A percentile compares a stretch with the other conserved stretches of the same genome.
Conservation (phyloP, 37 sponge, comb jelly and placozoan species). For the Hormiphora californensis region DNA sequence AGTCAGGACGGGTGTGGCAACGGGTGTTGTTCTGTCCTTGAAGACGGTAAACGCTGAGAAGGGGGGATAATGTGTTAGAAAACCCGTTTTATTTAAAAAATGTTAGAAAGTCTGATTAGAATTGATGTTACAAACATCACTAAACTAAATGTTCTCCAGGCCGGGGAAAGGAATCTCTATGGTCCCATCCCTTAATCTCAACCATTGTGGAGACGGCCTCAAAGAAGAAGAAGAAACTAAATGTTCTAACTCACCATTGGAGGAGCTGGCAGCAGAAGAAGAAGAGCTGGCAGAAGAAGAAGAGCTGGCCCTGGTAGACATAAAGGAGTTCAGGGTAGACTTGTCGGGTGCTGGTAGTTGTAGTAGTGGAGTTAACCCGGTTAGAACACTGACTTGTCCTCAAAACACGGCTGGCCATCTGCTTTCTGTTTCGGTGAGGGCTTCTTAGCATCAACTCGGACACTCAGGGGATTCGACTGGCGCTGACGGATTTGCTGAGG, state of each 20-base stretch:
- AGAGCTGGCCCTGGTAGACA: not conserved
- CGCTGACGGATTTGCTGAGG: conserved; percentile 49
- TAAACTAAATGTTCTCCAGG: too few relatives aligned
- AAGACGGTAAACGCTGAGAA: not conserved
- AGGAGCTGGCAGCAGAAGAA: too few relatives aligned
- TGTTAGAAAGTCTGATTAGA: too few relatives aligned
- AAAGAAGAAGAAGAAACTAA: too few relatives aligned
- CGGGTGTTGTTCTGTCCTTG: not conserved
- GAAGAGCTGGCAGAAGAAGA: not conserved
- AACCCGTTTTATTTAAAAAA: too few relatives aligned
- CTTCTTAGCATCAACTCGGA: conserved; percentile 36
- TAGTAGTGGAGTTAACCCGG: not conserved
- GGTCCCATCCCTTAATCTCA: too few relatives aligned
- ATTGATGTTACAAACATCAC: too few relatives aligned
- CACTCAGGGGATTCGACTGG: conserved; percentile 19
- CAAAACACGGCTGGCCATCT: not conserved
- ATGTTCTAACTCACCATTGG: too few relatives aligned
- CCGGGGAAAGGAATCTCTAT: too few relatives aligned
- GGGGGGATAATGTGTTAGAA: too few relatives aligned
- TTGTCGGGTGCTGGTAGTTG: not conserved
- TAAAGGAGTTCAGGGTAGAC: conserved; percentile 14
- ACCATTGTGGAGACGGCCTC: too few relatives aligned
- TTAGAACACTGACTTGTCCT: conserved; percentile 25
- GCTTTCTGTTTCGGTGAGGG: conserved; percentile 55
- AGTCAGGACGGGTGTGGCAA: too few relatives aligned